A percentile compares a stretch with the other conserved stretches of the same genome.
Conservation (phyloP, 2,888 invertebrate species). For the Aelia acuminata region DNA sequence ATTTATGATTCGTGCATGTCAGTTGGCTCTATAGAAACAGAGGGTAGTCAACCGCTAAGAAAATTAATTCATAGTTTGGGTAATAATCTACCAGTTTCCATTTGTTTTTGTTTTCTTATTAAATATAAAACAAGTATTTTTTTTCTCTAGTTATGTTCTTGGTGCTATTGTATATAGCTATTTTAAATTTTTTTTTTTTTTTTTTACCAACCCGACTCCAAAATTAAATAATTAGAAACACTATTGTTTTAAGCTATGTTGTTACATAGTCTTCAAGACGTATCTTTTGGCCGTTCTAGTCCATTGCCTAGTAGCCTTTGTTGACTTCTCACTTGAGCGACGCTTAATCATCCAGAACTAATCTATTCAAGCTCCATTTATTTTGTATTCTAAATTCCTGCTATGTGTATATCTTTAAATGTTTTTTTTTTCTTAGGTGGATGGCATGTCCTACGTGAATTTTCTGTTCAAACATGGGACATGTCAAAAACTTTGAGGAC, state of each 20-base stretch:
- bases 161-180: too few relatives aligned
- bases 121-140: too few relatives aligned
- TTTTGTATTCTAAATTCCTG: not conserved
- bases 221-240: not conserved
- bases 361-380: conserved; percentile 54
- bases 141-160: too few relatives aligned
- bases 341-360: conserved; percentile 22
- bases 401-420: not conserved
- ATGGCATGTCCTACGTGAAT: conserved; percentile 72
- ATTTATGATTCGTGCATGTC: conserved; percentile 75
- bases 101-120: too few relatives aligned
- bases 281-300: not conserved
- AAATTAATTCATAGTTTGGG: conserved; percentile 72
- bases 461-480: conserved; percentile 70
- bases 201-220: too few relatives aligned
- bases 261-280: not conserved
- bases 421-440: conserved; percentile 70
- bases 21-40: conserved; percentile 71
- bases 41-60: conserved; percentile 70
- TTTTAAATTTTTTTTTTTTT: too few relatives aligned
- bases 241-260: not conserved
- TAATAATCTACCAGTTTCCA: conserved; percentile 67
- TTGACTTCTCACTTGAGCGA: not conserved
- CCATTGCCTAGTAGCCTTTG: conserved; percentile 34
- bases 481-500: conserved; percentile 69